These are phyloP conservation scores for Ctenopoma kingsleyae DNA, from an alignment of 2,797 vertebrate species.

Conservation along the genomic window DNA sequence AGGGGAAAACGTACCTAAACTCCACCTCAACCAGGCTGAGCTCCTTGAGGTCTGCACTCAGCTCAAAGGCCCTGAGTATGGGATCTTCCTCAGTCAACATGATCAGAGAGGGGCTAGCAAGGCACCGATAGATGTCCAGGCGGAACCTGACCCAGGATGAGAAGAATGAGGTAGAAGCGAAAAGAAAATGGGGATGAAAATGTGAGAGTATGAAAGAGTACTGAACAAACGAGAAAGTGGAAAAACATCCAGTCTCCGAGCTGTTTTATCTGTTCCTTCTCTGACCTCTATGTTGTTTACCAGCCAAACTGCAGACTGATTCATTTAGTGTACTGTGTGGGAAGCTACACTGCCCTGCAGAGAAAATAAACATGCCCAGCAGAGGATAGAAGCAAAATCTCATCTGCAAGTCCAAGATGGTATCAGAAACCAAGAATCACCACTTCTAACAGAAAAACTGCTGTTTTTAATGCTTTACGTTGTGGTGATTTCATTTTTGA, in stretches of 20 bases:
- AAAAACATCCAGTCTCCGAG: conserved; percentile 25
- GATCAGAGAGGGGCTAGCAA: conserved; percentile 96
- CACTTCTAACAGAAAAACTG: background rate
- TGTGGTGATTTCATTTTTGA: conserved; percentile 15
- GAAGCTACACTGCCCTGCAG: conserved; percentile 51
- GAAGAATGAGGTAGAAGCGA: background rate
- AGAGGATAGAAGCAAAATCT: conserved; percentile 43
- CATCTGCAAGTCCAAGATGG: conserved; percentile 34
- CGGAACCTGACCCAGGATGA: conserved; percentile 87
- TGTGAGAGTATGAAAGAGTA: background rate
- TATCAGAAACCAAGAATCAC: conserved; percentile 28
- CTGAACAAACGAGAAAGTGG: background rate
- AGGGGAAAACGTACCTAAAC: conserved; percentile 88
- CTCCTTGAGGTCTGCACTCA: conserved; percentile 96
- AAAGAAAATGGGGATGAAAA: background rate
- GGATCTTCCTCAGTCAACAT: conserved; percentile 99
- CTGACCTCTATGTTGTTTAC: conserved; percentile 43
- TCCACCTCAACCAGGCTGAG: conserved; percentile 98
- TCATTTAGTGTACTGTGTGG: conserved; percentile 65
- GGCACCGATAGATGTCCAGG: conserved; percentile 97
- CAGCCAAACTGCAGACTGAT: conserved; percentile 53
- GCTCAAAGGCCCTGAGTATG: conserved; percentile 96
- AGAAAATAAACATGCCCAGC: conserved; percentile 38
- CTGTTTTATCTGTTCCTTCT: conserved; percentile 33
- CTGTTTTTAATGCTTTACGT: conserved; percentile 15